Evolutionary conservation across 2,888 invertebrate species (phyloP), one percentile per base, ranked within the genome.

Genomic region (Homarus gammarus): DNA sequence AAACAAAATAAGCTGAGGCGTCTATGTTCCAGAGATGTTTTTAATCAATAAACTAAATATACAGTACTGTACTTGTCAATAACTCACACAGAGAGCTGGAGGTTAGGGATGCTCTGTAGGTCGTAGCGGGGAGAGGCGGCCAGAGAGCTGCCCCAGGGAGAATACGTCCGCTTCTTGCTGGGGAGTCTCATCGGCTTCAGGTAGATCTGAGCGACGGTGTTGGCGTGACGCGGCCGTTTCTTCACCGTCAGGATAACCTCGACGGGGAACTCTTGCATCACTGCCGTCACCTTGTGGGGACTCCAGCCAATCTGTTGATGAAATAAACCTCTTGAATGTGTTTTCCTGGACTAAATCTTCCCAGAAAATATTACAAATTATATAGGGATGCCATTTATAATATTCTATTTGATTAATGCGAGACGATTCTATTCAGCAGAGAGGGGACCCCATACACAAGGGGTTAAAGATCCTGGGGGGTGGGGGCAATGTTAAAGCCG

Each of bases 161-260:
- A 90, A 72, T 92, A 92, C 10, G 93, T 93, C 33, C 93, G 92
- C 78, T 93, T 93, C 92, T 93, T 93, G 33, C 93, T 92, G 56
- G 93, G 92, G 51, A 92, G 90, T 51, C 96, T 94, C 79, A 92
- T 92, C 93, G 96, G 96, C 93, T 96, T 95, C 94, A 96, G 95
- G 81, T 84, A 81, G 33, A 90, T 90, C 78, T 92, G 91, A n/a
- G 88, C 84, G 15, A 96, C 96, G 10, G 88, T 88, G 36, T 96
- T 96, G 36, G 93, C 92, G 93, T 97, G 97, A 72, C 96, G 95
- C 0, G 98, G 98, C 22, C 97, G 95, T 93, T 97, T 97, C 94
- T 98, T 97, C 72, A 98, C 94, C 0, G 97, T 96, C 72, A 98
- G 94, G 79, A 97, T 95, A 79, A 97, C 96, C 93, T 97, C 97